Evolutionary conservation across 2,888 invertebrate species (phyloP), one percentile per base, ranked within the genome.

Genomic region (Pantelozetes paolii): DNA sequence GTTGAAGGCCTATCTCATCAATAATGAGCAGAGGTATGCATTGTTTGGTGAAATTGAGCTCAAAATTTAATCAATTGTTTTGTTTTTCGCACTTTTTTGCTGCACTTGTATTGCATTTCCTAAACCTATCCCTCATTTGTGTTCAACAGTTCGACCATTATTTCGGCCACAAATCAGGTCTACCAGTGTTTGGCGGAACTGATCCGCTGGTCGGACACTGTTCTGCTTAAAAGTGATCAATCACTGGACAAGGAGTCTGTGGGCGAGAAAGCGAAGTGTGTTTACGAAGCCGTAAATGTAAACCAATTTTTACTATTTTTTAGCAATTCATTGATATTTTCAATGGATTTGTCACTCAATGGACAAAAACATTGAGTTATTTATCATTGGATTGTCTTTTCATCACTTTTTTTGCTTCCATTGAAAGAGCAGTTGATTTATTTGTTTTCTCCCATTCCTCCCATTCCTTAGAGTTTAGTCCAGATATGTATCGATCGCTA

Each of bases 171-270:
- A 72, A 91, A 90, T 82, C 89, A 91, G 81, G 89, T 95, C 74
- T 93, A 93, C 81, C 88, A 90, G 79, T 90, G 91, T 77, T 85
- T 94, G 77, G 93, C 92, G 3, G 89, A 90, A 84, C 86, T 95
- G 78, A 89, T 95, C 79, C 90, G 91, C 79, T 86, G 94, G 77
- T 93, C 94, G 82, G 95, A 95, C 82, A 91, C 93, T 82, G 90
- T 92, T 23, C 32, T 67, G 13, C 36, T 67, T 8, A 32, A 62
- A 11, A 67, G 42, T 1, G 67, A 67, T 23, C 32, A 67, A 42
- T 23, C 67, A 85, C 86, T 80, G 85, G 86, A 76, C 42, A 67
- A 67, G 42, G 86, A 87, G 79, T 87, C 87, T 80, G 88, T 88
- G 62, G 86, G 86, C 36, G 87, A 88, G 80, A 87, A 90, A 71